Percentiles rank a stretch among this genome's conserved stretches.
These are phyloP conservation scores for Irena cyanogastra DNA, from an alignment of 2,113 vertebrate genomes.

Conservation along the genomic window DNA sequence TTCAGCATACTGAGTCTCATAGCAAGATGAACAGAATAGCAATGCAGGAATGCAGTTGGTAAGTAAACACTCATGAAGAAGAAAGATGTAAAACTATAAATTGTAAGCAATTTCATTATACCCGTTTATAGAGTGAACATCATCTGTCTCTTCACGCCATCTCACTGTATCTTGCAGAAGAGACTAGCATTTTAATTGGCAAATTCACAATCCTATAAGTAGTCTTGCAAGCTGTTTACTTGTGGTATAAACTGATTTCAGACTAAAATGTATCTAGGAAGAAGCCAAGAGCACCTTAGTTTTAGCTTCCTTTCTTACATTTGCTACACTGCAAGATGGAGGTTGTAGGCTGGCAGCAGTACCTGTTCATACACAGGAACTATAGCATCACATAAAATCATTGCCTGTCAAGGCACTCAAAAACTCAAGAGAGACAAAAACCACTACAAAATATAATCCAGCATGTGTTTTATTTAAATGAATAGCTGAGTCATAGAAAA, in stretches of 20 bases:
- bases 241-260: not conserved
- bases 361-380: not conserved
- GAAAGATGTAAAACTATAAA: not conserved
- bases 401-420: not conserved
- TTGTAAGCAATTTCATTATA: not conserved
- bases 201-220: not conserved
- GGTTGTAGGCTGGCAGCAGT: not conserved
- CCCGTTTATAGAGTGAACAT: not conserved
- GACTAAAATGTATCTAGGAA: not conserved
- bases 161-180: not conserved
- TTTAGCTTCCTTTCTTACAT: not conserved
- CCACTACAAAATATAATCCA: not conserved
- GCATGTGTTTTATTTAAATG: not conserved
- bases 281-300: not conserved
- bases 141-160: not conserved
- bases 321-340: not conserved
- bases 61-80: not conserved
- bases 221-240: not conserved
- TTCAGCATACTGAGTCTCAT: not conserved
- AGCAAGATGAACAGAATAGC: not conserved
- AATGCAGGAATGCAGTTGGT: not conserved
- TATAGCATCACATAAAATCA: not conserved
- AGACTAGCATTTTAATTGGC: not conserved
- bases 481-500: not conserved
- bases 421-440: not conserved